A percentile compares a stretch with the other conserved stretches of the same genome.
These are phyloP conservation scores for Rhynchotus rufescens DNA, from an alignment of 2,797 vertebrate genomes.

Conservation along the genomic window DNA sequence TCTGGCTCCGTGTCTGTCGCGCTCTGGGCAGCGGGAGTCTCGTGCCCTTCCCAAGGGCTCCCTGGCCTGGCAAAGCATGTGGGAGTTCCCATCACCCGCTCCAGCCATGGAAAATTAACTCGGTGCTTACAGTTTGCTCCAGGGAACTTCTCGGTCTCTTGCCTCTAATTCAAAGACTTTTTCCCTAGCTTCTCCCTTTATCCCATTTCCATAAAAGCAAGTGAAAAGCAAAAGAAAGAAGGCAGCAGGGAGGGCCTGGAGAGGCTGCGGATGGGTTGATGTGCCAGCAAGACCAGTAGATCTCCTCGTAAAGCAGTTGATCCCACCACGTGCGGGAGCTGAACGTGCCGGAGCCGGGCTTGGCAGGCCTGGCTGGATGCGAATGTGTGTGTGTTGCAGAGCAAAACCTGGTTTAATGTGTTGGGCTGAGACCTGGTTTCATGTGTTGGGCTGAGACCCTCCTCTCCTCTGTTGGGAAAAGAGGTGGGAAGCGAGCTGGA, in stretches of 20 bases:
- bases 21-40: neutral
- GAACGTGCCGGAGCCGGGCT: rapidly evolving
- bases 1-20: neutral
- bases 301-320: rapidly evolving
- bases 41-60: neutral
- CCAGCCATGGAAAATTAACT: slow-evolving; percentile 64
- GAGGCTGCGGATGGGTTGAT: neutral
- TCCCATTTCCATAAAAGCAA: slow-evolving; percentile 5
- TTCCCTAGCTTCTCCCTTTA: slow-evolving; percentile 14
- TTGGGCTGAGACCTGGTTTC: neutral
- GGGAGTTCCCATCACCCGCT: slow-evolving; percentile 51
- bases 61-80: neutral
- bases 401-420: neutral
- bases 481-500: neutral
- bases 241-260: neutral
- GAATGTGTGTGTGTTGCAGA: neutral
- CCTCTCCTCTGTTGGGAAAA: neutral
- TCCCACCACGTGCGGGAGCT: neutral
- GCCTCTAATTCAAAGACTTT: slow-evolving; percentile 39
- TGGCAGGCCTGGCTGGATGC: neutral
- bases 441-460: neutral
- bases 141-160: slow-evolving; percentile 43
- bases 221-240: neutral
- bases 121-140: neutral
- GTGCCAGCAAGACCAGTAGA: neutral